Evolutionary conservation across 2,113 vertebrate species (phyloP).

Genomic region (Limnothrissa miodon): DNA sequence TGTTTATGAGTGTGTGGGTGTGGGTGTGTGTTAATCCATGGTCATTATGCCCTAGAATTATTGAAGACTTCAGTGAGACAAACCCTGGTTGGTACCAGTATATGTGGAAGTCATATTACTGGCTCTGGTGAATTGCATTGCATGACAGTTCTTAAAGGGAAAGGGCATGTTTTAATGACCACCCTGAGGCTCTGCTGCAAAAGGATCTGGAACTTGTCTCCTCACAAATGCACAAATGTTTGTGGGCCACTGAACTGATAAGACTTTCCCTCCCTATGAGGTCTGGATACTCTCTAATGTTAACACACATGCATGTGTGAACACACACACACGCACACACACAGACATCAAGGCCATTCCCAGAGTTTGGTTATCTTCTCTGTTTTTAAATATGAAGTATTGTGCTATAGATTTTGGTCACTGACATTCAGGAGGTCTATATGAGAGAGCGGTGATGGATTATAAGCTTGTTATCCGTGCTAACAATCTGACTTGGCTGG

Average conservation of each 20-base stretch:
- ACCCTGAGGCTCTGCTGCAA: neutral
- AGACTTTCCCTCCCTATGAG: neutral
- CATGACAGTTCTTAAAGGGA: constrained; percentile 10
- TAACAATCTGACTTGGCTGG: constrained; percentile 60
- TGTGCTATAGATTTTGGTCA: constrained; percentile 1
- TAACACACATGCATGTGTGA: neutral
- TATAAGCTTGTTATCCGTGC: constrained; percentile 55
- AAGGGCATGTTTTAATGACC: neutral
- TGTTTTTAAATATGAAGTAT: neutral
- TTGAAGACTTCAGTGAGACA: neutral
- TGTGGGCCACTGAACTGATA: constrained; percentile 17
- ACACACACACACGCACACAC: neutral
- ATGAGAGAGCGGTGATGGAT: constrained; percentile 45
- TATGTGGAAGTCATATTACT: neutral
- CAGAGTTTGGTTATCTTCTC: neutral
- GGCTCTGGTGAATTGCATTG: neutral
- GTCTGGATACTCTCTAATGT: neutral
- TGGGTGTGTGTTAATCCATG: constrained; percentile 1
- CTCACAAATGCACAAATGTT: constrained; percentile 2
- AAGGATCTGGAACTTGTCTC: constrained; percentile 19
- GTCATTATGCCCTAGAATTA: neutral
- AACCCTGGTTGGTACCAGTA: neutral
- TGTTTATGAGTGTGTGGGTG: neutral
- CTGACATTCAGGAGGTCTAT: constrained; percentile 36
- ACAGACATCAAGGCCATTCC: neutral